These are phyloP conservation scores for Castor canadensis DNA, from an alignment of 2,113 vertebrate species.

Conservation along the genomic window DNA sequence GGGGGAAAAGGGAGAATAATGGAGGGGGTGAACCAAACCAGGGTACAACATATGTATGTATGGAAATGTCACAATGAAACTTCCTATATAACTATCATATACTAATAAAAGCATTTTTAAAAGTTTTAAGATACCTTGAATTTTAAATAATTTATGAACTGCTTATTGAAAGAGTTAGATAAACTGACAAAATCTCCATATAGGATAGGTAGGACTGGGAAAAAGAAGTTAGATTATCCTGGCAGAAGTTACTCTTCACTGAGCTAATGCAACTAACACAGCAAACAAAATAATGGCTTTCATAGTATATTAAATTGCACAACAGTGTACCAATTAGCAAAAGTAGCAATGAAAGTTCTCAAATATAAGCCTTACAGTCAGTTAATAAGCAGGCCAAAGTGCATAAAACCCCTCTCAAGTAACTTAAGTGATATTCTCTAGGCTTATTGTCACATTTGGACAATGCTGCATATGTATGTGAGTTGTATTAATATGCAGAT, in stretches of 20 bases:
- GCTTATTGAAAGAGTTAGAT: not conserved
- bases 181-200: not conserved
- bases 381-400: not conserved
- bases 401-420: not conserved
- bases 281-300: not conserved
- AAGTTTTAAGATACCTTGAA: not conserved
- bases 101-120: too few species aligned
- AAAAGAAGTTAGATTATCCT: not conserved
- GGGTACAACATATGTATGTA: too few species aligned
- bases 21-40: too few species aligned
- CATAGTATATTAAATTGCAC: not conserved
- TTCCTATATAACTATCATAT: too few species aligned
- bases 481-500: constrained; percentile 35
- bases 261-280: not conserved
- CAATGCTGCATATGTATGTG: not conserved
- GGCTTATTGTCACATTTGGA: constrained; percentile 33
- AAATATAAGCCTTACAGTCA: not conserved
- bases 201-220: not conserved
- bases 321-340: not conserved
- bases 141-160: not conserved
- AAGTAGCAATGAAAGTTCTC: not conserved
- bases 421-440: not conserved
- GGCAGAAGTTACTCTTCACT: not conserved
- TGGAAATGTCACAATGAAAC: too few species aligned
- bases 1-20: too few species aligned